These are phyloP conservation scores for Hippocampus barbouri DNA, from an alignment of 2,113 vertebrate genomes.

Conservation along the genomic window DNA sequence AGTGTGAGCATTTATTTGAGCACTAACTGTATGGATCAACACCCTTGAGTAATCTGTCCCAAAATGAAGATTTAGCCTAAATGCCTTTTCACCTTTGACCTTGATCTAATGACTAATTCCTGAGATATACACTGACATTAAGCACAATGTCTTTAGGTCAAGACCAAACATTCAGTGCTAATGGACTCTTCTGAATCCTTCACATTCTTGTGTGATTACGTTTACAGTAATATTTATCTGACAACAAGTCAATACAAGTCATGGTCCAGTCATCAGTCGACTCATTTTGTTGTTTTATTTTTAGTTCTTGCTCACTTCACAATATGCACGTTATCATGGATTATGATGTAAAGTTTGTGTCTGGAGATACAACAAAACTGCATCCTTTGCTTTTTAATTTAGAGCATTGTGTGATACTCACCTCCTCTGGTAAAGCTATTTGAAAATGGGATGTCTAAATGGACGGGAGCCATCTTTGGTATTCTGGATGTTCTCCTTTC, in stretches of 20 bases:
- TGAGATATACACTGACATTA: slow-evolving; percentile 4
- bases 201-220: neutral
- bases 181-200: neutral
- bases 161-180: slow-evolving; percentile 20
- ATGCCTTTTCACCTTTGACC: slow-evolving; percentile 15
- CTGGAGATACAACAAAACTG: neutral
- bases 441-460: slow-evolving; percentile 92
- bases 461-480: slow-evolving; percentile 91
- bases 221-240: slow-evolving; percentile 2
- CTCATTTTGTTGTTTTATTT: neutral
- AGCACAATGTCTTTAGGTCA: slow-evolving; percentile 1
- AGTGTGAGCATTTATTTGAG: neutral
- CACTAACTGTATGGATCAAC: neutral
- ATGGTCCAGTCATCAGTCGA: neutral
- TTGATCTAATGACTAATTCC: slow-evolving; percentile 29
- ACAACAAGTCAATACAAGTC: neutral
- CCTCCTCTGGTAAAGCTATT: slow-evolving; percentile 96
- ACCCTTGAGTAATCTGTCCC: neutral
- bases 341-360: neutral
- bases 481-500: slow-evolving; percentile 88
- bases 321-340: neutral
- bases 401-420: slow-evolving; percentile 69
- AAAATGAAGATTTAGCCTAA: neutral
- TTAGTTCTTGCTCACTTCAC: neutral
- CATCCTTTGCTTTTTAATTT: neutral